Evolutionary conservation across 2,888 invertebrate genomes (phyloP), one percentile per base, ranked within the genome.

Genomic region (Heliconius aoede): DNA sequence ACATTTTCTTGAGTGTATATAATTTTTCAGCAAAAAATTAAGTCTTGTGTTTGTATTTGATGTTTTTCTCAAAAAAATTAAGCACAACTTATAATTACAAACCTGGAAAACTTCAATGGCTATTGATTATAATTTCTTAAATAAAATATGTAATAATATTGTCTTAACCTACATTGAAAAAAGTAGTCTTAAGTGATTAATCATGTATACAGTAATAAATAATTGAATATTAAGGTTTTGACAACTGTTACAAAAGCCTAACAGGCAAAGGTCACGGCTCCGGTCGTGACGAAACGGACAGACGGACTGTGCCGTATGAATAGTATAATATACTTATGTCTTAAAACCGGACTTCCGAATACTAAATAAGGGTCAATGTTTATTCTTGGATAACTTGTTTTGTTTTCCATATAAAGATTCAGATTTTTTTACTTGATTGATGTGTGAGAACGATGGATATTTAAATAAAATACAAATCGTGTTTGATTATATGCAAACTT

Each of bases 341-440:
- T 32, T 55, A 71, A 32, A 55, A 65, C 64, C 75, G 75, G 71
- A 76, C 71, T 72, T 76, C 71, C 75, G 71, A 72, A 28, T 36
- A 40, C 74, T 61, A 71, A 51, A 72, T 71, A 72, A 58, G 75
- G 64, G 75, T 24, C 62, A 36, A 36, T 32, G 62, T 72, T 64
- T 40, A 65, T 73, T 76, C 30, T 72, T 72, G 72, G 71, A 51
- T 32, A 26, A 24, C 55, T 62, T n/a, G 55, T 65, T 74, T 74
- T 68, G 62, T 64, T 26, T 75, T 71, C 62, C 71, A 71, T 71
- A 64, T 75, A 71, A n/a, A 69, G 69, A 65, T 32, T 32, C 55
- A 58, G n/a, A 15, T 30, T 67, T 73, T n/a, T 69, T 68, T 61
- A 32, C 51, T 32, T 69, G 30, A 55, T 15, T 30, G 32, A 67